phyloP scores from a whole-genome alignment of 2,888 invertebrate species.

The Eupithecia vulgata region DNA sequence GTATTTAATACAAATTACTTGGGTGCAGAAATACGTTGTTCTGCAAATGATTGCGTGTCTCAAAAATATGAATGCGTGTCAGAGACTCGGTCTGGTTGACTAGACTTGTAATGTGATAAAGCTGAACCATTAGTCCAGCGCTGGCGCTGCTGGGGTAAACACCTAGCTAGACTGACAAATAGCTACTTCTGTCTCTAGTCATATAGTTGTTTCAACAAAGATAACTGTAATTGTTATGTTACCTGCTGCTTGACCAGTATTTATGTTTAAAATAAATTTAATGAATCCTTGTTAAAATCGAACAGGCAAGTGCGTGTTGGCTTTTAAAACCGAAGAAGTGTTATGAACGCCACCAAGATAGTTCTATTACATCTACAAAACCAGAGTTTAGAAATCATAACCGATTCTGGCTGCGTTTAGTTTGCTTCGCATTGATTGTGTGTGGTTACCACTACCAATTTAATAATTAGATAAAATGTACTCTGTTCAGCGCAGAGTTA shows the following conservation, averaged over 20 bases:
- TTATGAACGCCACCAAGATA: neutral
- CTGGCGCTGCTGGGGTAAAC: neutral
- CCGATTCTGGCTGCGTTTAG: neutral
- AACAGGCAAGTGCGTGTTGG: neutral
- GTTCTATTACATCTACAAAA: neutral
- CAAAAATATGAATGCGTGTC: neutral
- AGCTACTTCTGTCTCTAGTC: neutral
- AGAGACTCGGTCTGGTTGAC: neutral
- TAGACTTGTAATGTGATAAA: neutral
- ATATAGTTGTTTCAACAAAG: conserved; percentile 2
- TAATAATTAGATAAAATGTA: conserved; percentile 14
- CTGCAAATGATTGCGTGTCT: conserved; percentile 4
- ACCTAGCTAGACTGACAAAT: neutral
- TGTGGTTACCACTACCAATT: neutral
- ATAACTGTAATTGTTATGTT: neutral
- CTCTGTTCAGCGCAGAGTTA: conserved; percentile 12
- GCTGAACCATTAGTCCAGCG: neutral
- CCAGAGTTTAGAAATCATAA: neutral
- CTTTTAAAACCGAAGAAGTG: neutral
- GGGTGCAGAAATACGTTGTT: neutral
- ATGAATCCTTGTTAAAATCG: neutral
- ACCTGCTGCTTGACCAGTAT: neutral
- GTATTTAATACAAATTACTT: neutral
- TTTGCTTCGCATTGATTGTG: neutral
- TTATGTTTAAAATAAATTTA: neutral